Percentiles rank a stretch among this genome's conserved stretches.
Conservation (phyloP, 1,140 invertebrate genomes). For the Psix sp. region DNA sequence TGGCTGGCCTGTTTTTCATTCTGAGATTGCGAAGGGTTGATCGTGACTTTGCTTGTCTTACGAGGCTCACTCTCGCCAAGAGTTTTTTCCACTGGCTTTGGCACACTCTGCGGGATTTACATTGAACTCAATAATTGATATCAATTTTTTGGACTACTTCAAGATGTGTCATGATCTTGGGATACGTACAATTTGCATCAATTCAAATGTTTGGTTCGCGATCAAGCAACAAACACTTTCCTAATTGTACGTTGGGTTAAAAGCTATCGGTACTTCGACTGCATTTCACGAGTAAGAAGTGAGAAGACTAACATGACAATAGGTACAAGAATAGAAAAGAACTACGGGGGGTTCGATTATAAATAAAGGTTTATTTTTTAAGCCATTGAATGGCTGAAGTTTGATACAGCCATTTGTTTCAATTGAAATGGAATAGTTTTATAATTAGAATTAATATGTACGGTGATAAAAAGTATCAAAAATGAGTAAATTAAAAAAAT, state of each 20-base stretch:
- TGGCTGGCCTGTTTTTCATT: slow-evolving; percentile 67
- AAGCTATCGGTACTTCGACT: neutral
- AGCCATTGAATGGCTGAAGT: neutral
- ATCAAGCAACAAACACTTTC: too few species aligned
- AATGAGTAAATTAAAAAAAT: too few species aligned
- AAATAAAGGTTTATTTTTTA: slow-evolving; percentile 1
- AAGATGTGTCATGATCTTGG: too few species aligned
- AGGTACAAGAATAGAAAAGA: slow-evolving; percentile 35
- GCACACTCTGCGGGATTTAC: slow-evolving; percentile 67
- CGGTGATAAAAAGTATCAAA: too few species aligned
- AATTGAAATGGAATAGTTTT: too few species aligned
- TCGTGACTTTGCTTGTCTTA: slow-evolving; percentile 77
- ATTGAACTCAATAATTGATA: neutral
- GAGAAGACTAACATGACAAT: slow-evolving; percentile 17
- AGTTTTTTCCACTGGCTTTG: slow-evolving; percentile 68
- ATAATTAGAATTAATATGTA: too few species aligned
- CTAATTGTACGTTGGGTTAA: neutral
- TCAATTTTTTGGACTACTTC: neutral
- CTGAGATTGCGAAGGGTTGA: slow-evolving; percentile 72
- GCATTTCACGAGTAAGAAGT: slow-evolving; percentile 5
- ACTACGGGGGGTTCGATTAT: neutral
- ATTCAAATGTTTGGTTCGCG: too few species aligned
- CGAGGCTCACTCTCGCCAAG: slow-evolving; percentile 58
- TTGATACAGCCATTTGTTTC: neutral
- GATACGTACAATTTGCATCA: too few species aligned